Evolutionary conservation across 2,888 invertebrate genomes (phyloP).

Genomic region (Heliconius hortense): DNA sequence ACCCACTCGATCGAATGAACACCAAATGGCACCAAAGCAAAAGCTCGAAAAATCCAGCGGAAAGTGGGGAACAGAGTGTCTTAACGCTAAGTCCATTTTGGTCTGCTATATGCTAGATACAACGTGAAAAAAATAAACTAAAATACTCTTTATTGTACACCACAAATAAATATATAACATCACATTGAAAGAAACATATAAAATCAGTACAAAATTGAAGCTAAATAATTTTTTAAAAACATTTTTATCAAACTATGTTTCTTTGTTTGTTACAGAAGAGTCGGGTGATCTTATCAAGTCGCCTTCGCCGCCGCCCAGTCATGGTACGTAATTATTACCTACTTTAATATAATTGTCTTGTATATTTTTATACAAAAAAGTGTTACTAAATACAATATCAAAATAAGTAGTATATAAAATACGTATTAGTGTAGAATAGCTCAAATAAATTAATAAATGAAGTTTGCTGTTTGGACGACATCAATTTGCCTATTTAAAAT

Average conservation of each 20-base stretch:
- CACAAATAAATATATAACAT: no score
- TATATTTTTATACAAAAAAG: neutral
- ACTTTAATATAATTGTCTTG: neutral
- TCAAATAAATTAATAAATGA: neutral
- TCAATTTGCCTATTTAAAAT: neutral
- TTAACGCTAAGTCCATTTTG: no score
- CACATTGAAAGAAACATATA: no score
- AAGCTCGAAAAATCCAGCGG: no score
- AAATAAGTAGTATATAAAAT: neutral
- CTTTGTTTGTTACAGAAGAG: conserved; percentile 71
- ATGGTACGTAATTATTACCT: conserved; percentile 81
- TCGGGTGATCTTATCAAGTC: conserved; percentile 87
- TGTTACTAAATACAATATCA: neutral
- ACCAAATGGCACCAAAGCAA: no score
- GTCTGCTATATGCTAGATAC: no score
- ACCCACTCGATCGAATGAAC: no score
- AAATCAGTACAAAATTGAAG: no score
- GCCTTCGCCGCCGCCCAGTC: conserved; percentile 89
- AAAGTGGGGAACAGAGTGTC: no score
- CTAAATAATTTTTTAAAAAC: neutral
- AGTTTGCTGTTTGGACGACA: neutral
- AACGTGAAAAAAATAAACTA: no score
- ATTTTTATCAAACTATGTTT: neutral
- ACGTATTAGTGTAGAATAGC: neutral
- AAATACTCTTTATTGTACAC: no score